Conservation (phyloP, 1,140 invertebrate species). For the Bombus turneri region DNA sequence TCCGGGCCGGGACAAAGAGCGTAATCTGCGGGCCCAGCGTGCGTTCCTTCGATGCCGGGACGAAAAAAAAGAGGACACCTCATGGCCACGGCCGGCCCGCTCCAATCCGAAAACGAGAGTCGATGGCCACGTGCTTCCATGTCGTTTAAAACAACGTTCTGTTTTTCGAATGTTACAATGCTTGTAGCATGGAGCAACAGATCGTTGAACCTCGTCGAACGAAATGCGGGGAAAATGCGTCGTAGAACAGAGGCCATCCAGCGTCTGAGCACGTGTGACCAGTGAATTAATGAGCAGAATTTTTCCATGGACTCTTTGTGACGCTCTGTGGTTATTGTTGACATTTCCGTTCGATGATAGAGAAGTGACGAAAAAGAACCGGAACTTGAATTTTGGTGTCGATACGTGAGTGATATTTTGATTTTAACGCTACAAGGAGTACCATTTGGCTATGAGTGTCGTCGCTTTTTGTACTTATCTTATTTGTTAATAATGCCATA, state of each 20-base stretch:
- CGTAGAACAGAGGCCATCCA: neutral
- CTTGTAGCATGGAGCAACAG: neutral
- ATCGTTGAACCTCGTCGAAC: neutral
- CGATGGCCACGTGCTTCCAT: neutral
- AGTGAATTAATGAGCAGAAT: constrained; percentile 5
- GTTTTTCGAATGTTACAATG: neutral
- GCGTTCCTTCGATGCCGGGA: constrained; percentile 24
- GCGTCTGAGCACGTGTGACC: neutral
- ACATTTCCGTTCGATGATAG: neutral
- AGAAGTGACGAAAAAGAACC: neutral
- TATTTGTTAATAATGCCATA: no score
- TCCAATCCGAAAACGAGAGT: constrained; percentile 36
- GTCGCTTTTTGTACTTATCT: no score
- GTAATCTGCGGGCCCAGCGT: constrained; percentile 47
- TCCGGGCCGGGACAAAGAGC: constrained; percentile 63
- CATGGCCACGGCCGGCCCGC: constrained; percentile 37
- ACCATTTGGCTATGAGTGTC: no score
- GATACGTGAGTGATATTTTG: no score
- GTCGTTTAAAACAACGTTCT: neutral
- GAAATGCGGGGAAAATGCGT: neutral
- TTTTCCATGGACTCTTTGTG: neutral
- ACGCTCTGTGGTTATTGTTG: neutral
- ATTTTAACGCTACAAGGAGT: no score
- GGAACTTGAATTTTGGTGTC: no score
- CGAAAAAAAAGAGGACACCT: constrained; percentile 18